Evolutionary conservation across 2,797 vertebrate species (phyloP).

Genomic region (Dromococcyx pavoninus): DNA sequence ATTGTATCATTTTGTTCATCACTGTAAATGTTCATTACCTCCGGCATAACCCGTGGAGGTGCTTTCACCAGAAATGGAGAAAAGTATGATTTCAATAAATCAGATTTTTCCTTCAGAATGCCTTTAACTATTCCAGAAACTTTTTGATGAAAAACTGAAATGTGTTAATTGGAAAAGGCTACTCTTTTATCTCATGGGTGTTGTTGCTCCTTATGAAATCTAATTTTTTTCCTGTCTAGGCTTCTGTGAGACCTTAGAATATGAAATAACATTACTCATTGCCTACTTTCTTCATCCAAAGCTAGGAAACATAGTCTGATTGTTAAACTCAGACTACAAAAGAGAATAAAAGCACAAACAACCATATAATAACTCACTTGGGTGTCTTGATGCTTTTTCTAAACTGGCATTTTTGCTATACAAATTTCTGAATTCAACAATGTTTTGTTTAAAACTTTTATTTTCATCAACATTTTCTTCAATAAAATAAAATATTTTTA

Average conservation of each 20-base stretch:
- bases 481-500: background rate
- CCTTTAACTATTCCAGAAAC: background rate
- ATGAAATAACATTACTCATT: background rate
- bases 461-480: background rate
- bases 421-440: background rate
- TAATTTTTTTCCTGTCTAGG: background rate
- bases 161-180: background rate
- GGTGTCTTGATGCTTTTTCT: background rate
- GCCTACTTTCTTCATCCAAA: background rate
- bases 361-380: background rate
- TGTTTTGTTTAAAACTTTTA: background rate
- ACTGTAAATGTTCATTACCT: background rate
- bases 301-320: background rate
- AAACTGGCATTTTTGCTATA: background rate
- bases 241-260: background rate
- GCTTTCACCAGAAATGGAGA: background rate
- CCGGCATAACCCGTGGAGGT: background rate
- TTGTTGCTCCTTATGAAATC: background rate
- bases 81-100: accelerated
- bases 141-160: background rate
- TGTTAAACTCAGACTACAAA: background rate
- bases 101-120: background rate
- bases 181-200: background rate
- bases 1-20: background rate
- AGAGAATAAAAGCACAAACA: background rate